These are phyloP conservation scores for Dugesia japonica DNA, from an alignment of 2,888 invertebrate genomes.

Conservation along the genomic window DNA sequence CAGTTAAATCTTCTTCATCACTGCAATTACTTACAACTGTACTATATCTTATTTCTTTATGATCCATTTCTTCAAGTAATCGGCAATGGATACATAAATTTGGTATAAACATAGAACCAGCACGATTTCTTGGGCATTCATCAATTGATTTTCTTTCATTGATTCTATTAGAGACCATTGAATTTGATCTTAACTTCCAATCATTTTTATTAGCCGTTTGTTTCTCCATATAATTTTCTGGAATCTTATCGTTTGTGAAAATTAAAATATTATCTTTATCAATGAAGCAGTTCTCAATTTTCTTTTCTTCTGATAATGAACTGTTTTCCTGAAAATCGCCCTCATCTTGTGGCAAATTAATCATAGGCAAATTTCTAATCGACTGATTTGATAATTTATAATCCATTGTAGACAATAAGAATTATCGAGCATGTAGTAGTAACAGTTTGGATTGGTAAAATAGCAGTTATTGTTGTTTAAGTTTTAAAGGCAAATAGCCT, in stretches of 20 bases:
- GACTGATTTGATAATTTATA: constrained; percentile 11
- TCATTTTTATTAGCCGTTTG: background rate
- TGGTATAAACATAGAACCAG: background rate
- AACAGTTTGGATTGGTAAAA: too few relatives aligned
- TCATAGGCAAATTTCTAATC: background rate
- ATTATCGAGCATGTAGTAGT: too few relatives aligned
- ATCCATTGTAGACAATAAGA: background rate
- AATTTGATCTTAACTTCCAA: background rate
- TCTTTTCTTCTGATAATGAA: background rate
- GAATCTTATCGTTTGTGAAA: background rate
- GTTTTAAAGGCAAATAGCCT: background rate
- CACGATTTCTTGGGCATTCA: background rate
- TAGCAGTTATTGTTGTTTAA: too few relatives aligned
- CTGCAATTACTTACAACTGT: background rate
- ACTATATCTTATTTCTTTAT: background rate
- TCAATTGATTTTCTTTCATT: background rate
- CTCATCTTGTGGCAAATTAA: background rate
- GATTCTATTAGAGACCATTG: background rate
- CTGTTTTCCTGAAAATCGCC: background rate
- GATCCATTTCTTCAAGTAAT: background rate
- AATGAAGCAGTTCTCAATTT: background rate
- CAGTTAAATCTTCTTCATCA: background rate
- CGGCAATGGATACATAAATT: constrained; percentile 1
- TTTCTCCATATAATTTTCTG: background rate
- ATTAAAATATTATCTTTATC: background rate